Base-by-base conservation (phyloP, 2,888 invertebrate genomes). In the Agrypnus murinus region DNA sequence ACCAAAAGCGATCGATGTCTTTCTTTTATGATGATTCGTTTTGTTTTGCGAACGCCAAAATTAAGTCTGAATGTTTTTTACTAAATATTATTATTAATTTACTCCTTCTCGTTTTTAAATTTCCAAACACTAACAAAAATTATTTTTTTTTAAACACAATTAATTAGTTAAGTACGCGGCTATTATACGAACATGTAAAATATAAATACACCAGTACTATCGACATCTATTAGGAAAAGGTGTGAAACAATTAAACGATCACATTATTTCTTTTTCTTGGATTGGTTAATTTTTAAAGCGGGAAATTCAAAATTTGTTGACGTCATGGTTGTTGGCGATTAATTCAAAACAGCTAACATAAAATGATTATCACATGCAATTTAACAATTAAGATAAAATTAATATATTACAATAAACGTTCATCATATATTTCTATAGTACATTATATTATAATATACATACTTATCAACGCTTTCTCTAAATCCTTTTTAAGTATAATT, bases 361-460 rank as follows among this genome's bases (percentile, higher is more conserved):
- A 84, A 78, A 77, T 78, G 79, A 78, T 77, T 84, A 84, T 85
- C 84, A 85, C 84, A 84, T 85, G 84, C 84, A 84, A 82, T 80
- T 83, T 80, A 83, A 82, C 82, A 78, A 81, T 81, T 79, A 81
- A 82, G 78, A 79, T 78, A 80, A 80, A 80, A 79, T 80, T 80
- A 79, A 25, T 81, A 73, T 76, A 70, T 77, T 80, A 80, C 80
- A 79, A 76, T 77, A 78, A 81, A 80, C 79, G 80, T 78, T 81
- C 79, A 81, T 70, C 25, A 70, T 70, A 70, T 70, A 70, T 60
- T 79, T 63, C 72, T 73, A 74, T 74, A 65, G 72, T 77, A 72
- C 73, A 72, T 69, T 75, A 74, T 74, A 74, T 75, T 79, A 78
- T 80, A 79, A 78, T 80, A 79, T 80, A 79, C 80, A 79, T 79